These are phyloP conservation scores for Phrixothrix hirtus DNA, from an alignment of 2,888 invertebrate species.

Conservation along the genomic window DNA sequence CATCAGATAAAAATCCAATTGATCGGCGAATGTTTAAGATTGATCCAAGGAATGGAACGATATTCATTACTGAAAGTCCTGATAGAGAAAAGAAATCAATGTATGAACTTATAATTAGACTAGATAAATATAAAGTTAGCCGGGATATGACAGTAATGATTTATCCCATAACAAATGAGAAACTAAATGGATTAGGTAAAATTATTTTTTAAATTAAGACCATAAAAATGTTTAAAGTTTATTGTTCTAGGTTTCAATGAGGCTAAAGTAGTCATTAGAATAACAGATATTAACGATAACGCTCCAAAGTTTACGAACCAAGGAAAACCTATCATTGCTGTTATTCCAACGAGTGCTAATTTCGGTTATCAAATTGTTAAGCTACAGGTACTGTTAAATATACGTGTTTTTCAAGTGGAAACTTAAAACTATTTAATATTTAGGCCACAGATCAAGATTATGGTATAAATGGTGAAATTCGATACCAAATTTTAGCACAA, in stretches of 20 bases:
- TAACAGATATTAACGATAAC: constrained; percentile 84
- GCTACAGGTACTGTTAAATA: constrained; percentile 73
- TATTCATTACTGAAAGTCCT: constrained; percentile 73
- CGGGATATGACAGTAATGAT: constrained; percentile 74
- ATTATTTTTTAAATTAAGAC: constrained; percentile 3
- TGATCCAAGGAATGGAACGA: constrained; percentile 74
- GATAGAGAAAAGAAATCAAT: constrained; percentile 72
- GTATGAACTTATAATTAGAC: constrained; percentile 64
- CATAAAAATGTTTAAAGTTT: not conserved
- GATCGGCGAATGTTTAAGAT: constrained; percentile 70
- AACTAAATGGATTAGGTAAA: constrained; percentile 67
- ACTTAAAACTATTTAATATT: constrained; percentile 3
- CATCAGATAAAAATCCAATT: constrained; percentile 64
- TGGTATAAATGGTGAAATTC: constrained; percentile 76
- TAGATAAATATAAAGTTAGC: constrained; percentile 61
- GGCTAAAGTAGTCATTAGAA: constrained; percentile 75
- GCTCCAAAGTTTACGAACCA: constrained; percentile 74
- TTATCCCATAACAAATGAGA: constrained; percentile 75
- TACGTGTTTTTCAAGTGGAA: constrained; percentile 9
- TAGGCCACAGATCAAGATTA: constrained; percentile 77
- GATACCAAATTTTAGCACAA: constrained; percentile 72
- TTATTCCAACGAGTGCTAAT: constrained; percentile 77
- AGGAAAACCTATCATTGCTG: constrained; percentile 79
- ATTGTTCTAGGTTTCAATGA: constrained; percentile 63
- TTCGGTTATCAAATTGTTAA: constrained; percentile 82